phyloP scores from a whole-genome alignment of 2,113 vertebrate genomes.

The Scartelaos histophorus region DNA sequence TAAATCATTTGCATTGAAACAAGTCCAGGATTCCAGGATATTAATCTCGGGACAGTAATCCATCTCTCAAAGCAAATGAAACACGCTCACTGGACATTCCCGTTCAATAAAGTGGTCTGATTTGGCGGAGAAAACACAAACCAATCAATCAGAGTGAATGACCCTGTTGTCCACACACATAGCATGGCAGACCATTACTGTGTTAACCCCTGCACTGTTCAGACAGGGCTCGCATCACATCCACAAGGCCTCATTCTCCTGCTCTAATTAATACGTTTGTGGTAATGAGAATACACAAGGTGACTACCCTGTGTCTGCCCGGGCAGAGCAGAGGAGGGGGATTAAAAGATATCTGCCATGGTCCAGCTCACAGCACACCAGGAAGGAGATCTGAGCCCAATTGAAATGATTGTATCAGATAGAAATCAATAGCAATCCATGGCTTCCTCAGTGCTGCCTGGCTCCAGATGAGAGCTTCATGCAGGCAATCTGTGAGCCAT shows the following conservation, averaged over 20 bases:
- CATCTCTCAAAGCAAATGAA: conserved; percentile 66
- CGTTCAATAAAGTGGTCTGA: conserved; percentile 67
- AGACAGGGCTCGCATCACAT: conserved; percentile 52
- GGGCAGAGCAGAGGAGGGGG: conserved; percentile 37
- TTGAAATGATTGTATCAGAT: conserved; percentile 85
- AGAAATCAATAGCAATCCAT: conserved; percentile 82
- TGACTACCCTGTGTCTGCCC: conserved; percentile 75
- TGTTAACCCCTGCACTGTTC: conserved; percentile 51
- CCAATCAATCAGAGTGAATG: conserved; percentile 73
- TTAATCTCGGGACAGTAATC: conserved; percentile 49
- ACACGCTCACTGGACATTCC: conserved; percentile 51
- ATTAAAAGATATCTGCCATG: conserved; percentile 73
- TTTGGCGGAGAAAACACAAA: conserved; percentile 61
- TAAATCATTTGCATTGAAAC: conserved; percentile 24
- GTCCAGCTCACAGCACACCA: conserved; percentile 67
- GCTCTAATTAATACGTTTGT: conserved; percentile 77
- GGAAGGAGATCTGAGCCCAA: conserved; percentile 77
- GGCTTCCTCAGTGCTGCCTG: conserved; percentile 77
- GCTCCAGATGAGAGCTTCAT: conserved; percentile 73
- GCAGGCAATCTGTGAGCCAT: conserved; percentile 79
- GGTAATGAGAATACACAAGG: conserved; percentile 69
- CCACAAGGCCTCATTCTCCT: conserved; percentile 18
- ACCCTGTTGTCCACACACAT: conserved; percentile 59
- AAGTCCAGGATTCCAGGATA: conserved; percentile 26
- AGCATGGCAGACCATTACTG: conserved; percentile 36